Base-by-base conservation (phyloP, 1,140 invertebrate species). In the Phenacoccus solenopsis region DNA sequence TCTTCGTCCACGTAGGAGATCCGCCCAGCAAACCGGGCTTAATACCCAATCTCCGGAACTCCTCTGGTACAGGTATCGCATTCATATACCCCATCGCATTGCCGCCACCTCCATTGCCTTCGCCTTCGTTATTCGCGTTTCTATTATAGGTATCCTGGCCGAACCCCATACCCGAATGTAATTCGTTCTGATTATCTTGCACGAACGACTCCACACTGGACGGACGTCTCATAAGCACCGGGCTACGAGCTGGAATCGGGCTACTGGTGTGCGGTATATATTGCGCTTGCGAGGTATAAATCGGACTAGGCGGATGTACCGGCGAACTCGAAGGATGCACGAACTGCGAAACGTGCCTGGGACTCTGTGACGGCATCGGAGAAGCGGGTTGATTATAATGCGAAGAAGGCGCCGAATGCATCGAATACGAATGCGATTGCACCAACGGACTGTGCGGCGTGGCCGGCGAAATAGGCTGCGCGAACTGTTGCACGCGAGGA, bases 381-480 rank as follows among this genome's bases (percentile, higher is more conserved):
- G 71, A 71, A 21, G 67, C 64, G 3, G 74, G 74, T 49, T 71
- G 71, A n/a, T 30, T 61, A 69, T 69, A 71, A 12, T 68, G 71
- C 28, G 71, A 71, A 1, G 70, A 68, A 25, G 70, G 56, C 59
- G 59, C 70, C 7, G 71, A 68, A 30, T 35, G 28, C 10, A 38
- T 49, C 1, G 70, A 64, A 69, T 71, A 57, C 38, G 69, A 30
- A 28, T 73, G 70, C 20, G 20, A 25, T 13, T 84, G 83, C 16
- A 84, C 78, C 72, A 83, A 82, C 1, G 86, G 86, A 73, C 85
- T 87, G 21, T 86, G 80, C 3, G 85, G 82, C 28, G 73, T 73
- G 74, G 86, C 80, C 0, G 87, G 87, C 0, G 87, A 88, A 61
- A 86, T 85, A 20, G 84, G 84, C 67, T 85, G 85, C 3, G 77